Evolutionary conservation across 2,113 vertebrate species (phyloP).

Genomic region (Stictonetta naevosa): DNA sequence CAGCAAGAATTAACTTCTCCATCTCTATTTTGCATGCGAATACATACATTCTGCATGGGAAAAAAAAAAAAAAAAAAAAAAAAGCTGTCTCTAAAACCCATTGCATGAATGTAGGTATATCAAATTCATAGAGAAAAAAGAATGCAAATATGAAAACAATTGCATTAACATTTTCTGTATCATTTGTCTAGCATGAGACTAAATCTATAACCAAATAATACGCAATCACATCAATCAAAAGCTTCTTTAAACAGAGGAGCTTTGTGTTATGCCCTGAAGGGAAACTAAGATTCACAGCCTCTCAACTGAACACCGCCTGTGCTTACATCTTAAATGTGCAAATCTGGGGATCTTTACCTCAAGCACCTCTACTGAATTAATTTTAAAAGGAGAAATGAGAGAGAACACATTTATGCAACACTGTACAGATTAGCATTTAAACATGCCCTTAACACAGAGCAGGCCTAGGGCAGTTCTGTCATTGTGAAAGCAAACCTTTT

Average conservation of each 20-base stretch:
- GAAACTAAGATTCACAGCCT: neutral
- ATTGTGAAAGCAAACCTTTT: neutral
- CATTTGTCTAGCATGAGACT: neutral
- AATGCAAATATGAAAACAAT: neutral
- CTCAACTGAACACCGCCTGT: neutral
- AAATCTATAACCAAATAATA: neutral
- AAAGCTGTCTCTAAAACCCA: neutral
- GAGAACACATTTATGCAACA: neutral
- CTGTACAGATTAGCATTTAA: neutral
- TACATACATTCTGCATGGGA: neutral
- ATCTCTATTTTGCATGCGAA: neutral
- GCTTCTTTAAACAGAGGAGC: neutral
- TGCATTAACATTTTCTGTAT: neutral
- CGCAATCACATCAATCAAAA: neutral
- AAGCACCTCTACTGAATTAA: neutral
- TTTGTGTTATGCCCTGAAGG: neutral
- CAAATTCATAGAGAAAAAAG: neutral
- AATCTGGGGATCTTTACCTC: neutral
- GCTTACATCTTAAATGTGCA: neutral
- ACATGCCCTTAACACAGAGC: neutral
- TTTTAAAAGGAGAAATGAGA: neutral
- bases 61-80: neutral
- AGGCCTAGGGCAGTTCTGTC: neutral
- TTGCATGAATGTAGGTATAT: neutral
- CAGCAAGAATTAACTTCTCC: neutral